Percentiles rank a stretch among this genome's conserved stretches.
Conservation (phyloP, 1,140 invertebrate genomes). For the Scaptomyza graminum region DNA sequence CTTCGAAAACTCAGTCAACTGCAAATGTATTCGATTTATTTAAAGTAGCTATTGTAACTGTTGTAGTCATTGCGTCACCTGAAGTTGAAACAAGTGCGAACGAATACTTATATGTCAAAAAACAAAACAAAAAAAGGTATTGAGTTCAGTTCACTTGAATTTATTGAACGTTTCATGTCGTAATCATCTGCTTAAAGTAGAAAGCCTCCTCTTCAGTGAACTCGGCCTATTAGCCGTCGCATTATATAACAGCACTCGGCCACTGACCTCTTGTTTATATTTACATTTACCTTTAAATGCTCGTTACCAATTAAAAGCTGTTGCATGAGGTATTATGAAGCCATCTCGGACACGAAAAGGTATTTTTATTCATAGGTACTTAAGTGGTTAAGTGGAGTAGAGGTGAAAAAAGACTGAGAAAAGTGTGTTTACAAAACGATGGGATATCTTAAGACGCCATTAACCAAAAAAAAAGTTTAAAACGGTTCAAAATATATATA, state of each 20-base stretch:
- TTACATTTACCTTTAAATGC: no score
- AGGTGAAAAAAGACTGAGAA: no score
- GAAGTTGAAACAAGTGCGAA: no score
- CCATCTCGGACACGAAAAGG: no score
- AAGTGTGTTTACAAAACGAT: no score
- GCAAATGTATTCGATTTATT: constrained; percentile 7
- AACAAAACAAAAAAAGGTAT: constrained; percentile 7
- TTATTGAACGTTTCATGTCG: constrained; percentile 19
- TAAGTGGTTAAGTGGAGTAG: no score
- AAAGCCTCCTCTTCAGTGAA: not conserved
- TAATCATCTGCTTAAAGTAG: constrained; percentile 10
- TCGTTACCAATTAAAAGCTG: no score
- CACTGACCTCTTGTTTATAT: not conserved
- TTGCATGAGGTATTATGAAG: no score
- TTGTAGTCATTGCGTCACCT: constrained; percentile 2
- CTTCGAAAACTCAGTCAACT: constrained; percentile 21
- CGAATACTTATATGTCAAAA: not conserved
- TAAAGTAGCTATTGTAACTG: constrained; percentile 2
- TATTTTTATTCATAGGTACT: no score
- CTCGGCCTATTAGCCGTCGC: not conserved
- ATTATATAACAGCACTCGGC: constrained; percentile 17
- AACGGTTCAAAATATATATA: no score
- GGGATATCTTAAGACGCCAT: no score
- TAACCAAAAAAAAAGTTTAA: no score
- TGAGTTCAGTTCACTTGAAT: constrained; percentile 18